phyloP scores from a whole-genome alignment of 1,140 invertebrate genomes.

The Scaptodrosophila lebanonensis region DNA sequence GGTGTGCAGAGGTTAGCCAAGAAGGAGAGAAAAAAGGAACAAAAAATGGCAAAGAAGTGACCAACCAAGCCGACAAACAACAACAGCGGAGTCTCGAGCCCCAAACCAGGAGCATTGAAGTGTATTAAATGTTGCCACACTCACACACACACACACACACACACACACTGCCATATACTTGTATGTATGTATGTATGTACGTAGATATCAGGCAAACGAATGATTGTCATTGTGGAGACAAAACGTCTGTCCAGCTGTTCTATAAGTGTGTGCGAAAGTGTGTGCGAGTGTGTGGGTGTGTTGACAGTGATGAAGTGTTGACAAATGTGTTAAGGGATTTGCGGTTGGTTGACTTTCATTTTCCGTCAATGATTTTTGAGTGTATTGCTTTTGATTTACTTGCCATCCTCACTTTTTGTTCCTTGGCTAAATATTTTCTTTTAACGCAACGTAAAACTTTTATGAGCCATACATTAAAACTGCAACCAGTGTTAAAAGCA shows the following conservation, averaged over 20 bases:
- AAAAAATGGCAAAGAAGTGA: conserved; percentile 1
- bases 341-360: conserved; percentile 57
- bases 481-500: no score
- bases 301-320: conserved; percentile 75
- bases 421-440: not conserved
- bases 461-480: no score
- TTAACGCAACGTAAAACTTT: no score
- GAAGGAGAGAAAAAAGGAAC: not conserved
- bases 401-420: conserved; percentile 6
- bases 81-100: not conserved
- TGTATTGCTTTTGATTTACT: conserved; percentile 60
- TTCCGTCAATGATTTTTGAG: conserved; percentile 49
- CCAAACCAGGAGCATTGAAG: conserved; percentile 37
- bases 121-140: conserved; percentile 62
- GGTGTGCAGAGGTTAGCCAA: not conserved
- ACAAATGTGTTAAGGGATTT: conserved; percentile 76
- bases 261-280: not conserved
- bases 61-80: not conserved
- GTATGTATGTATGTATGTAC: no score
- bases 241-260: no score
- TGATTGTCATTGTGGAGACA: no score
- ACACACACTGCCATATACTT: not conserved
- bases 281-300: conserved; percentile 14
- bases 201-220: no score
- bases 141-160: not conserved